Base-by-base conservation (phyloP, 2,797 vertebrate species). In the Myotis pilosus region DNA sequence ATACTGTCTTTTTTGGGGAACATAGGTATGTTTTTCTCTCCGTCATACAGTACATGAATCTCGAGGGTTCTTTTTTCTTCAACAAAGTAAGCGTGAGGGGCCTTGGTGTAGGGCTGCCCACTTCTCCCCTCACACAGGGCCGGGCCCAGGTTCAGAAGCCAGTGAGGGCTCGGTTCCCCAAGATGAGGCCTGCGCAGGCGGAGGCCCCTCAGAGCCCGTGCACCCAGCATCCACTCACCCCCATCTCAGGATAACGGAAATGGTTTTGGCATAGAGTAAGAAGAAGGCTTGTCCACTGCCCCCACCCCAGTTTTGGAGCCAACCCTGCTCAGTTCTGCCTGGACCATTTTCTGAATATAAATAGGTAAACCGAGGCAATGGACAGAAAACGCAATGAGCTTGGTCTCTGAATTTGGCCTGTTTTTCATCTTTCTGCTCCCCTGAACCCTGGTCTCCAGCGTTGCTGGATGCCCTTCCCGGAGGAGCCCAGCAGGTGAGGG, bases 1-100 rank as follows among this genome's bases (percentile, higher is more conserved):
- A 98, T 98, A 98, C 98, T 97, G 98, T 98, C 90, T 98, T 98
- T 98, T 95, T 95, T 41, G 96, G 95, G 96, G 94, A 94, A 97
- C 97, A 97, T 97, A 97, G 97, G 97, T 93, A 89, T 92, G 96
- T 86, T 96, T 95, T 87, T 86, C 85, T 97, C 71, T 72, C 47
- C 74, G 1, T 89, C 96, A 92, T 98, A 98, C 98, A 98, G 98
- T 98, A 98, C 98, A 94, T 96, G 98, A 98, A 95, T 97, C 97
- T 96, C 86, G 62, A 97, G 97, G 95, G 83, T 81, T 97, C 28
- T 96, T 97, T 96, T 97, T 91, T 96, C 85, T 94, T 96, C 95
- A 94, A 97, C 96, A 97, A 96, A 97, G 95, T 93, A 79, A 97
- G 97, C 6, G 0, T 92, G 96, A 95, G 96, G 91, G 87, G 89